Evolutionary conservation across 2,113 vertebrate species (phyloP), one percentile per base, ranked within the genome.

Genomic region (Falcunculus frontatus): DNA sequence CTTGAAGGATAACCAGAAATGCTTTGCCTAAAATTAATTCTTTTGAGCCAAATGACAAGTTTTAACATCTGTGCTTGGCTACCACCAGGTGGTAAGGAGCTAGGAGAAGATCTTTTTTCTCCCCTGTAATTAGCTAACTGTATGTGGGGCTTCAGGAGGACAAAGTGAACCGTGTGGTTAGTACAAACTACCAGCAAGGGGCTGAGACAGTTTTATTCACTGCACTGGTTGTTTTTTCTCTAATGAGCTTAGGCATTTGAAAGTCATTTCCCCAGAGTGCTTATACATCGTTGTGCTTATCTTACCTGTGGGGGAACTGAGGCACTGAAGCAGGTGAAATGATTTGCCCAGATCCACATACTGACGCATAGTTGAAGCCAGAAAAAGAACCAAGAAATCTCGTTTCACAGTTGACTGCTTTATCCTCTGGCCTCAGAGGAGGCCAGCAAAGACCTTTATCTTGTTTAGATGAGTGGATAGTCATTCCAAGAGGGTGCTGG

Each of bases 391-490:
- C 11, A 47, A 92, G 85, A 93, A 92, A 96, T 96, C 95, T 90
- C 90, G 95, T 93, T 92, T 87, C 88, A 90, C 96, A 90, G 79
- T 49, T 79, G 91, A 96, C 56, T 95, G 88, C 83, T 88, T 95
- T 96, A 93, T 95, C 83, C 95, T 92, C 59, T 93, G 73, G 87
- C 79, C 83, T 93, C 41, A 1, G 63, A 95, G 90, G 85, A 95
- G 73, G 76, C 75, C 76, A 75, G 76, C 47, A 86, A 94, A 95
- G 86, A 87, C 96, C 88, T 95, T 93, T 87, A 81, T 95, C 87
- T 84, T 94, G 92, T 90, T 95, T 90, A 96, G 93, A 95, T 92
- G 93, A 96, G 92, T 70, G 56, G 79, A 78, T 90, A 94, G 73
- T 86, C 52, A 27, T 75, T 89, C 64, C 65, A 30, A 90, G 83